Percentiles rank a stretch among this genome's conserved stretches.
These are phyloP conservation scores for Panthera uncia DNA, from an alignment of 2,113 vertebrate species.

Conservation along the genomic window DNA sequence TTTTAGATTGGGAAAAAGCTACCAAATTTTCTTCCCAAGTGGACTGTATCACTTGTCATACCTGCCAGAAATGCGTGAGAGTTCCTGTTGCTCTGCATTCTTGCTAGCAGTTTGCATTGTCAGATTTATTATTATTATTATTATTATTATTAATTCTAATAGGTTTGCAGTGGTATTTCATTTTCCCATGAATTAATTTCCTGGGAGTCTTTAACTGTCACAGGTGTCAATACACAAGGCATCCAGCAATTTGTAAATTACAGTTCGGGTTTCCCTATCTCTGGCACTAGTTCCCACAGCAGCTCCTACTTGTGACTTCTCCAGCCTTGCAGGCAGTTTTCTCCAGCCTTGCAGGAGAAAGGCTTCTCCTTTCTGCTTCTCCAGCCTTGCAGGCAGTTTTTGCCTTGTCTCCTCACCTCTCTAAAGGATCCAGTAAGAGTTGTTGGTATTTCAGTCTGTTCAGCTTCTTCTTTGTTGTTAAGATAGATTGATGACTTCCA, in stretches of 20 bases:
- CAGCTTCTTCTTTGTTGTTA: background rate
- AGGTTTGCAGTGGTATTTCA: background rate
- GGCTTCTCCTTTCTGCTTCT: background rate
- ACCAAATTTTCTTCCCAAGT: background rate
- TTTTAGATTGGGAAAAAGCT: background rate
- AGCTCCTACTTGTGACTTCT: background rate
- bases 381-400: background rate
- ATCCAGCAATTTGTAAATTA: background rate
- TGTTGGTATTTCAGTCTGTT: background rate
- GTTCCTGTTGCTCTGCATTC: background rate
- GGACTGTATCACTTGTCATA: background rate
- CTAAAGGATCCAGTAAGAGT: background rate
- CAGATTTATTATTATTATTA: background rate
- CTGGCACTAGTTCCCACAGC: background rate
- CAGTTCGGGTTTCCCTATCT: background rate
- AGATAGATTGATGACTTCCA: background rate
- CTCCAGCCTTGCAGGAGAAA: too few species aligned
- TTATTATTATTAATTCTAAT: background rate
- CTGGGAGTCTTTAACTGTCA: background rate
- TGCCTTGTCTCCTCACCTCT: background rate
- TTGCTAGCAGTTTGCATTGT: background rate
- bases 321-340: too few species aligned
- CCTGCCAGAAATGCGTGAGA: background rate
- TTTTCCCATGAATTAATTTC: background rate
- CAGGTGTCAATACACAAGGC: background rate